Conservation (phyloP, 2,113 vertebrate species). For the Phocoena sinus region DNA sequence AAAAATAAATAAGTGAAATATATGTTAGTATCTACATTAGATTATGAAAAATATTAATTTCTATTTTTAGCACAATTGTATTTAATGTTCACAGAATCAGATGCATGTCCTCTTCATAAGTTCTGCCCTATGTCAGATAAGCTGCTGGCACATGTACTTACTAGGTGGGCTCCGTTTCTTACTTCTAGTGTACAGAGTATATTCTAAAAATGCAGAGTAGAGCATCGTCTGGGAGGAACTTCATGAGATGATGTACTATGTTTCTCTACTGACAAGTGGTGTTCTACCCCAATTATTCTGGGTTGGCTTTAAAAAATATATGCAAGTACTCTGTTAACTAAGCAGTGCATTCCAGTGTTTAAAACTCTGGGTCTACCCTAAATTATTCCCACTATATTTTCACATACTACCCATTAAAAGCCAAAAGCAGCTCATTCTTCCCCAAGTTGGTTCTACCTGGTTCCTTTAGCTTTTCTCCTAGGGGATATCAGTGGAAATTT, state of each 20-base stretch:
- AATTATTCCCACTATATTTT: background rate
- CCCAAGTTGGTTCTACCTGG: background rate
- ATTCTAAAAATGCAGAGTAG: background rate
- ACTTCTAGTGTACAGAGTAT: background rate
- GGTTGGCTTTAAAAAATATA: background rate
- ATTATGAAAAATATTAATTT: background rate
- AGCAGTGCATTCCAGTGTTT: background rate
- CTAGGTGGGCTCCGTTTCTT: background rate
- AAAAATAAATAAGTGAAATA: background rate
- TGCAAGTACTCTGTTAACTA: background rate
- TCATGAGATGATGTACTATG: background rate
- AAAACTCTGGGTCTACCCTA: background rate
- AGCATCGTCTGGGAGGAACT: background rate
- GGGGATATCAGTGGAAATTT: background rate
- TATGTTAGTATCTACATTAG: background rate
- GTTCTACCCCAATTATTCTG: background rate
- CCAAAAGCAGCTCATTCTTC: background rate
- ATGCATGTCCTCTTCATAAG: background rate
- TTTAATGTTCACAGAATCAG: background rate
- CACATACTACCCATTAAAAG: background rate
- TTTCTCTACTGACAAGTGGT: background rate
- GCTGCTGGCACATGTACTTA: background rate
- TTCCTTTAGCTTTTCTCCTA: background rate
- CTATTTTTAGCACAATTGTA: background rate
- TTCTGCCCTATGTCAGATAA: background rate